Evolutionary conservation across 2,888 invertebrate genomes (phyloP).

Genomic region (Stenodema calcarata): DNA sequence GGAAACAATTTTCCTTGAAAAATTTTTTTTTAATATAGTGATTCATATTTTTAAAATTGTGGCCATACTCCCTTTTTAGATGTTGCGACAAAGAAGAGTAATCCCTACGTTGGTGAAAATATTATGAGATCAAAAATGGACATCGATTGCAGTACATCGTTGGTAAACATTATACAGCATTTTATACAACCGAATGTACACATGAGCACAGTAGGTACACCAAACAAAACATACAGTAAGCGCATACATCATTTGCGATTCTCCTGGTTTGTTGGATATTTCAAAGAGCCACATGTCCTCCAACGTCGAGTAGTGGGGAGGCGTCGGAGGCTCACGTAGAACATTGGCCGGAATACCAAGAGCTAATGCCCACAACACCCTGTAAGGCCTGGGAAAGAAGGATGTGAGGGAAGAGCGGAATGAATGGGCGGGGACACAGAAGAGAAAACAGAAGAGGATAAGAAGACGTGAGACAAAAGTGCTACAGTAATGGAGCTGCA

Average conservation of each 20-base stretch:
- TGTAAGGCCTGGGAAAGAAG: background rate
- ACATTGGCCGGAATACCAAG: constrained; percentile 37
- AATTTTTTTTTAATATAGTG: too few relatives aligned
- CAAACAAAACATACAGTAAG: too few relatives aligned
- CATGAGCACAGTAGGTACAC: too few relatives aligned
- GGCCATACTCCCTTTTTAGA: too few relatives aligned
- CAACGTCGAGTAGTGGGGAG: background rate
- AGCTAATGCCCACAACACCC: background rate
- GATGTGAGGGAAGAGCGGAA: background rate
- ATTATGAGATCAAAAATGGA: too few relatives aligned
- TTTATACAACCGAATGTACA: too few relatives aligned
- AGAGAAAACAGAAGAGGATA: background rate
- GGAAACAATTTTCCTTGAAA: too few relatives aligned
- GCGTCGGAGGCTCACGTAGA: constrained; percentile 16
- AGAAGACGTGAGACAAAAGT: constrained; percentile 1
- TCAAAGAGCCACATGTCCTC: background rate
- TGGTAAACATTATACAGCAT: too few relatives aligned
- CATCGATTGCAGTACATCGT: too few relatives aligned
- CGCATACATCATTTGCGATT: background rate
- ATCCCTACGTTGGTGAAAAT: too few relatives aligned
- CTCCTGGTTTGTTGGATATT: background rate
- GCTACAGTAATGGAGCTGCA: constrained; percentile 26
- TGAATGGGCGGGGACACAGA: background rate
- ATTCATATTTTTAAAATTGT: too few relatives aligned
- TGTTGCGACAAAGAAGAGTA: too few relatives aligned